A percentile compares a stretch with the other conserved stretches of the same genome.
Evolutionary conservation across 2,113 vertebrate species (phyloP).

Genomic region (Myotis brandtii): DNA sequence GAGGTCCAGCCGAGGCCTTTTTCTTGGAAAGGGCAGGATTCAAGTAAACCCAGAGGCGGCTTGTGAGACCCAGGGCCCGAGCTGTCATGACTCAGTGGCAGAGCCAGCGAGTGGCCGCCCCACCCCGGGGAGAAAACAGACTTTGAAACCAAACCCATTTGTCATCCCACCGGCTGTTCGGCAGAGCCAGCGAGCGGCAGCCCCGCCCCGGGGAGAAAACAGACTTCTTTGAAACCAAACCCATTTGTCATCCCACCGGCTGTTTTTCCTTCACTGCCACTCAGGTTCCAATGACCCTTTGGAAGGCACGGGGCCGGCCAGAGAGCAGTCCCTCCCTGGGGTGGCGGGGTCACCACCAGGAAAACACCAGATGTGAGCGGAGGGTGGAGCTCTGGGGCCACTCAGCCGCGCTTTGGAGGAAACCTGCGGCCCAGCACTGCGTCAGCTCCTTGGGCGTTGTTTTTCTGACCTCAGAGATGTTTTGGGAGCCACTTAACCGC

Average conservation of each 20-base stretch:
- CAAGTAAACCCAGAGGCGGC: not conserved
- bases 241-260: not conserved
- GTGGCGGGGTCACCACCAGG: not conserved
- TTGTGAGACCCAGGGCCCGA: not conserved
- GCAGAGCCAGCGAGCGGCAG: not conserved
- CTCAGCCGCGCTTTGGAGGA: not conserved
- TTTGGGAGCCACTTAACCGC: not conserved
- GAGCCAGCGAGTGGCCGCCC: not conserved
- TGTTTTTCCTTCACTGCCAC: not conserved
- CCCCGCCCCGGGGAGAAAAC: not conserved
- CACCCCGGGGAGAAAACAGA: accelerated
- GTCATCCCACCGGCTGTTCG: not conserved
- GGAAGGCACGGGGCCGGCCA: accelerated
- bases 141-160: not conserved
- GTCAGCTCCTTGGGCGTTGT: not conserved
- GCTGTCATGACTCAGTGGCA: not conserved
- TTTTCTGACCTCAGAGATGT: not conserved
- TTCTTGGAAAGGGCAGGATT: not conserved
- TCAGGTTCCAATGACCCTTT: not conserved
- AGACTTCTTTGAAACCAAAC: not conserved
- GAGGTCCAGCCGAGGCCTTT: not conserved
- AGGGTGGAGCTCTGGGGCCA: no score
- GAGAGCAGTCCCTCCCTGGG: accelerated
- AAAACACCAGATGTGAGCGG: accelerated
- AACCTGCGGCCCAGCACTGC: not conserved